Evolutionary conservation across 2,797 vertebrate species (phyloP).

Genomic region (Mormyrus hasselquistii): DNA sequence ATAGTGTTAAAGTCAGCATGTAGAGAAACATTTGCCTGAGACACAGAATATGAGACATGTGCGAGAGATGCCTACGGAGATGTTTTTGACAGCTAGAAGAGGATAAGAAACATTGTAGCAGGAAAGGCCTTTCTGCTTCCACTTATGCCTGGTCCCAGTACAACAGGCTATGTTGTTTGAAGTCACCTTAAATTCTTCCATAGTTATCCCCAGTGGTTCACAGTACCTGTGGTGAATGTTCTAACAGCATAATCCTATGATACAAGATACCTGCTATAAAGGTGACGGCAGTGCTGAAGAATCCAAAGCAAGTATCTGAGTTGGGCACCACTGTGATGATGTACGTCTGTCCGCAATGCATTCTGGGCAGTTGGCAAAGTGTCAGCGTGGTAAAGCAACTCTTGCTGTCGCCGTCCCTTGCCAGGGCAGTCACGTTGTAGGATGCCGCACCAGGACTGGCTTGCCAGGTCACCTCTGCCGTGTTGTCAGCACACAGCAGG

Average conservation of each 20-base stretch:
- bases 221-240: background rate
- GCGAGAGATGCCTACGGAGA: background rate
- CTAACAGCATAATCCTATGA: background rate
- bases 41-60: background rate
- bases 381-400: constrained; percentile 28
- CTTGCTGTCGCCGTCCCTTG: constrained; percentile 17
- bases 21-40: background rate
- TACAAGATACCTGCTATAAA: constrained; percentile 25
- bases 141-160: background rate
- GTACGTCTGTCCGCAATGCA: constrained; percentile 38
- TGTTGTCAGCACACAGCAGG: constrained; percentile 22
- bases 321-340: constrained; percentile 27
- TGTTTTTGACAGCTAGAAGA: background rate
- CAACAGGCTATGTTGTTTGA: background rate
- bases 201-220: background rate
- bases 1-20: background rate
- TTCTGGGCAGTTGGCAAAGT: constrained; percentile 23
- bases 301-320: constrained; percentile 14
- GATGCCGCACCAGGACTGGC: constrained; percentile 5
- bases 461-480: constrained; percentile 22
- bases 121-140: background rate
- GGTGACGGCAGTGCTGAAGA: constrained; percentile 13
- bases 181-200: background rate
- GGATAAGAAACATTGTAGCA: background rate
- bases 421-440: constrained; percentile 25